Evolutionary conservation across 92 coral and sea anemone species (phyloP).

Genomic region (Umimayanthus chanpuru): DNA sequence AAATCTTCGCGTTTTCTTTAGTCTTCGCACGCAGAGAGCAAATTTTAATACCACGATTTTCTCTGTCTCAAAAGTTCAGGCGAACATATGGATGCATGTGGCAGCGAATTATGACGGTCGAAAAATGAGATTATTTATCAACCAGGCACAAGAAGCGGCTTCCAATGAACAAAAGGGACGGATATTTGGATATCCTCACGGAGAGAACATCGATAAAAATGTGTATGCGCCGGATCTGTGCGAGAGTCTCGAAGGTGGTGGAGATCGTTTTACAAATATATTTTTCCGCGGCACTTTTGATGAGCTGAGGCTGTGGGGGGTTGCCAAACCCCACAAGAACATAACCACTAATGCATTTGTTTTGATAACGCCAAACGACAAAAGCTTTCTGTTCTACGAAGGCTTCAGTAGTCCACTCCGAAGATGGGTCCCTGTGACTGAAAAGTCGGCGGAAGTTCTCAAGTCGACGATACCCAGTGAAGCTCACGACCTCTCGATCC

Average conservation of each 20-base stretch:
- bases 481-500: conserved; percentile 83
- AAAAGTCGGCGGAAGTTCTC: conserved; percentile 67
- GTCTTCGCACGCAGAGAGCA: conserved; percentile 86
- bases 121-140: conserved; percentile 85
- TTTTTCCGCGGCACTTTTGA: conserved; percentile 89
- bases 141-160: conserved; percentile 93
- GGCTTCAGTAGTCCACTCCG: conserved; percentile 62
- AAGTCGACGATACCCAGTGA: conserved; percentile 91
- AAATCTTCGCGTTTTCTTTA: conserved; percentile 82
- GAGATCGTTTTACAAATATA: conserved; percentile 63
- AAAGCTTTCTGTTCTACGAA: conserved; percentile 60
- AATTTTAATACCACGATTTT: conserved; percentile 61
- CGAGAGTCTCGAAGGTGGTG: conserved; percentile 90
- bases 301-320: conserved; percentile 89
- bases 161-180: conserved; percentile 88
- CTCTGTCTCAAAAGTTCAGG: conserved; percentile 81
- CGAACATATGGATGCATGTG: conserved; percentile 88
- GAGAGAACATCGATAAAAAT: conserved; percentile 10
- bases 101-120: conserved; percentile 94
- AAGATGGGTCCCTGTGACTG: conserved; percentile 71
- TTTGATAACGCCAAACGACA: conserved; percentile 39
- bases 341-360: conserved; percentile 71
- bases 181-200: conserved; percentile 71
- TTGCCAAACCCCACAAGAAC: conserved; percentile 84
- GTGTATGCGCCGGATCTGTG: conserved; percentile 68